Base-by-base conservation (phyloP, 2,113 vertebrate genomes). In the Lucifuga dentata region DNA sequence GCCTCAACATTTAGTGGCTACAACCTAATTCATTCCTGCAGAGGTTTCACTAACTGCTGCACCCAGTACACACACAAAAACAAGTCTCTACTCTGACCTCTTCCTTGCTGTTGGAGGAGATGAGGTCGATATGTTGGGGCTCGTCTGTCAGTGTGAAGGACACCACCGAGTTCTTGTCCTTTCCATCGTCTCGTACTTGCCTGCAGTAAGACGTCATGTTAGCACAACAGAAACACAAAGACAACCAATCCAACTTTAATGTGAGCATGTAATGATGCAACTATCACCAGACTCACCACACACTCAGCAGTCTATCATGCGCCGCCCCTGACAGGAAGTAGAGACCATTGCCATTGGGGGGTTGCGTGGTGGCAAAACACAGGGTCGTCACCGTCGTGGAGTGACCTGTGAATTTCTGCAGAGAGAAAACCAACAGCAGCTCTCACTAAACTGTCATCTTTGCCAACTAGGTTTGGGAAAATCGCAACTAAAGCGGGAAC, bases 251-350 rank as follows among this genome's bases (percentile, higher is more conserved):
- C 7, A n/a, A n/a, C n/a, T n/a, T n/a, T n/a, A n/a, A n/a, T n/a
- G n/a, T n/a, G n/a, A n/a, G n/a, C n/a, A n/a, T n/a, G n/a, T n/a
- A n/a, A n/a, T n/a, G n/a, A n/a, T n/a, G n/a, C n/a, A n/a, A n/a
- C n/a, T n/a, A n/a, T n/a, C n/a, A n/a, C n/a, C n/a, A n/a, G 56
- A 92, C 97, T 62, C 93, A 99, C 98, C 98, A 99, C 11, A 99
- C 95, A 55, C 95, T 98, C 76, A 99, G 93, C 82, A 99, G 93
- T 80, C 96, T 90, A 86, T 99, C 96, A 0, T 96, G 94, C 5
- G 95, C 88, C 1, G 97, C 97, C 51, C 96, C 95, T 26, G 98
- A 99, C 62, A 99, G 88, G 90, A 99, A 99, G 77, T 99, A 99
- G 50, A 99, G 94, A 15, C 96, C 95, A 17, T 95, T 94, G 84